Conservation (phyloP, 2,797 vertebrate genomes). For the Lates japonicus region DNA sequence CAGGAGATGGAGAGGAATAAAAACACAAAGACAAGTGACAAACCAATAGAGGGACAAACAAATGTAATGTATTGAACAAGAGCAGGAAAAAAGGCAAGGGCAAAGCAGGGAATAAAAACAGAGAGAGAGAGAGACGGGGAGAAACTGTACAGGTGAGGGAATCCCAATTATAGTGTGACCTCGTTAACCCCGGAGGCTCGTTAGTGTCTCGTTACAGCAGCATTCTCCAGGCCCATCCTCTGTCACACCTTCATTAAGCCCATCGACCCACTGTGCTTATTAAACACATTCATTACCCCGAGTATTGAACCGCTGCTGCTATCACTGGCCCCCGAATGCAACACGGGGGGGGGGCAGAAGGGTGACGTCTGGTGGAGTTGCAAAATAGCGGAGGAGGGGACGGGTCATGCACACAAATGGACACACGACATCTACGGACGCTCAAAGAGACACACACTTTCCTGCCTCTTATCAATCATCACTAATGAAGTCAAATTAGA, state of each 20-base stretch:
- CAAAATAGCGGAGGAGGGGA: slow-evolving; percentile 13
- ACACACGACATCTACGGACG: slow-evolving; percentile 25
- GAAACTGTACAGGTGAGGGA: slow-evolving; percentile 69
- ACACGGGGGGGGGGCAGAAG: slow-evolving; percentile 47
- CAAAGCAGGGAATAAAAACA: background rate
- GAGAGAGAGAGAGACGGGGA: slow-evolving; percentile 3
- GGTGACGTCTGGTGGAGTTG: slow-evolving; percentile 41
- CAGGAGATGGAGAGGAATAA: slow-evolving; percentile 3
- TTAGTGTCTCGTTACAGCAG: slow-evolving; percentile 78
- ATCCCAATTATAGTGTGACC: slow-evolving; percentile 70
- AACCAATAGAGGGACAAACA: slow-evolving; percentile 31
- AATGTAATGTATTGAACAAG: background rate
- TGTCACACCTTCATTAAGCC: slow-evolving; percentile 87
- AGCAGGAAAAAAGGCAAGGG: slow-evolving; percentile 6
- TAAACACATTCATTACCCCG: slow-evolving; percentile 88
- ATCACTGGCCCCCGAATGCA: slow-evolving; percentile 65
- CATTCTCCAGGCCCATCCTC: slow-evolving; percentile 77
- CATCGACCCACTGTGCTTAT: slow-evolving; percentile 86
- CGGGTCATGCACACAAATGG: slow-evolving; percentile 35
- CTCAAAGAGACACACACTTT: slow-evolving; percentile 37
- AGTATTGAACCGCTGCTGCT: slow-evolving; percentile 79
- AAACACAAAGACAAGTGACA: slow-evolving; percentile 32
- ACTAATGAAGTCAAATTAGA: slow-evolving; percentile 80
- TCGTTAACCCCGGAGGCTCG: slow-evolving; percentile 78
- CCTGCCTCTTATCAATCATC: slow-evolving; percentile 76